Conservation (phyloP, 2,113 vertebrate genomes). For the Erythrocercus mccallii region DNA sequence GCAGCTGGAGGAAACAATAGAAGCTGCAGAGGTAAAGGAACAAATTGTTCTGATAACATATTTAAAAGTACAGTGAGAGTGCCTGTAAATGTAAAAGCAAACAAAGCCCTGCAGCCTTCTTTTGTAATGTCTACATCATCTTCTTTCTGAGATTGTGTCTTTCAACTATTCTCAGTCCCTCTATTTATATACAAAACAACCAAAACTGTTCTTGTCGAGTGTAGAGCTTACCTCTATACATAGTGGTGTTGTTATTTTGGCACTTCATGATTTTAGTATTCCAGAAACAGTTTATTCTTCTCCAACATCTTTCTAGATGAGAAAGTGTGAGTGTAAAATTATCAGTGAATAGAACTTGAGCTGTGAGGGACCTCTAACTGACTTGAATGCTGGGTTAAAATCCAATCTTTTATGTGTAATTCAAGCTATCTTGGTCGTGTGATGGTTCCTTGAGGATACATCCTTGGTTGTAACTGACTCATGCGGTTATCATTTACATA, state of each 20-base stretch:
- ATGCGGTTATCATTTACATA: background rate
- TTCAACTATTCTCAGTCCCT: background rate
- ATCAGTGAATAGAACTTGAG: background rate
- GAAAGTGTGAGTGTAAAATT: background rate
- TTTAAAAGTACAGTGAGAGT: background rate
- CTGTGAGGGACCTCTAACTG: background rate
- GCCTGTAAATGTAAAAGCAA: background rate
- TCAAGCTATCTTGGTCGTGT: background rate
- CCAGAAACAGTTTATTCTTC: background rate
- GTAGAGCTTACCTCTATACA: background rate
- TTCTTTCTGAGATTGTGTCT: background rate
- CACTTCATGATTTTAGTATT: background rate
- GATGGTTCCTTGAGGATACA: background rate
- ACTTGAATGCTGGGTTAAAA: background rate
- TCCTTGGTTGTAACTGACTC: background rate
- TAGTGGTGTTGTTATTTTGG: background rate
- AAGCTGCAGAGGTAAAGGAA: conserved; percentile 8
- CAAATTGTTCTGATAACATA: background rate
- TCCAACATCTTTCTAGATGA: background rate
- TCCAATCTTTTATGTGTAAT: background rate
- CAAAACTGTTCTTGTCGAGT: background rate
- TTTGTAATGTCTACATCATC: background rate
- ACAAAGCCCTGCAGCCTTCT: background rate
- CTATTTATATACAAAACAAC: background rate
- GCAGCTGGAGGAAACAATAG: background rate